Conservation (phyloP, 2,797 vertebrate species). For the Acanthurus leucopareius region DNA sequence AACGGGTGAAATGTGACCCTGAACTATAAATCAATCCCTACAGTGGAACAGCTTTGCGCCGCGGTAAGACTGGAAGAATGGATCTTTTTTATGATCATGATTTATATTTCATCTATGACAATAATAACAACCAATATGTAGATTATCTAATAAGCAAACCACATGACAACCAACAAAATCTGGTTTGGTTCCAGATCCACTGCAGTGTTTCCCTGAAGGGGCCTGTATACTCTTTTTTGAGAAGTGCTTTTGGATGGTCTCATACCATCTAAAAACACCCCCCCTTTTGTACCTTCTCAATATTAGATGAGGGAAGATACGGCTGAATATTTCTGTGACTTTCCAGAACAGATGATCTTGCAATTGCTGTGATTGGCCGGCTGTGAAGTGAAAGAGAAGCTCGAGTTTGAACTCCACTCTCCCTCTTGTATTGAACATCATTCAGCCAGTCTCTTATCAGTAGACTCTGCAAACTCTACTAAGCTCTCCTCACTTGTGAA, state of each 20-base stretch:
- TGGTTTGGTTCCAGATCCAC: not conserved
- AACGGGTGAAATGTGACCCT: not conserved
- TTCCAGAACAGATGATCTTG: no score
- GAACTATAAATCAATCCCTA: not conserved
- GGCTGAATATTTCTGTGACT: no score
- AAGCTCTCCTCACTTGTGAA: no score
- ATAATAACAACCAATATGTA: not conserved
- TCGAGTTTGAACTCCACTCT: not conserved
- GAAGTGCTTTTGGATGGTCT: not conserved
- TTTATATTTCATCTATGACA: conserved; percentile 8
- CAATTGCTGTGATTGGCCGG: not conserved
- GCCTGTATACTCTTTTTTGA: not conserved
- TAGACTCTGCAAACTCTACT: no score
- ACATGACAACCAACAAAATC: not conserved
- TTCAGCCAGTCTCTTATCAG: no score
- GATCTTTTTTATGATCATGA: not conserved
- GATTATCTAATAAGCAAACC: not conserved
- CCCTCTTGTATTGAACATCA: no score
- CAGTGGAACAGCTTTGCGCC: not conserved
- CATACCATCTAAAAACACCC: no score
- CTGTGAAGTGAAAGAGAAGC: not conserved
- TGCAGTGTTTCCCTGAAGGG: not conserved
- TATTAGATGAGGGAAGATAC: no score
- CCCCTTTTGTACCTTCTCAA: not conserved
- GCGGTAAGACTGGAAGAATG: not conserved